phyloP scores from a whole-genome alignment of 2,888 invertebrate genomes.

The Scaptomyza tumidula region DNA sequence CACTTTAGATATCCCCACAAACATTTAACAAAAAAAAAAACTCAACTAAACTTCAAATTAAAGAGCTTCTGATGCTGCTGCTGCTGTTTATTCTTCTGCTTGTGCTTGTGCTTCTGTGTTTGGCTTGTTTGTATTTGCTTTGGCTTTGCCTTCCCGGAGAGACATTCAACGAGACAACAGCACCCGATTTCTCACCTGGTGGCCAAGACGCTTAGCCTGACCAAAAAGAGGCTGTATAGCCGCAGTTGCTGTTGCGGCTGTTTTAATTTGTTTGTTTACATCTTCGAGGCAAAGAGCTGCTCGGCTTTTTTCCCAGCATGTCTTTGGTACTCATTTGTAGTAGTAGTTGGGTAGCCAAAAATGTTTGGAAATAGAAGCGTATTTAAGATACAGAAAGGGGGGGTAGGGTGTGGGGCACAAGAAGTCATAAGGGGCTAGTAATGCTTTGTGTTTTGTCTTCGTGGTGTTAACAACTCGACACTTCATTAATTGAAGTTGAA shows the following conservation, averaged over 20 bases:
- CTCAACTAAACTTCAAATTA: constrained; percentile 60
- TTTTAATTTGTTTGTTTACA: constrained; percentile 80
- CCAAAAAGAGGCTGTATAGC: constrained; percentile 35
- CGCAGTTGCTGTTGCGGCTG: constrained; percentile 60
- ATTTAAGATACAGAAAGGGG: too few species aligned
- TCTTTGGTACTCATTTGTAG: constrained; percentile 37
- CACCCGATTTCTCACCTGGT: constrained; percentile 74
- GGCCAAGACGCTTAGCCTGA: constrained; percentile 43
- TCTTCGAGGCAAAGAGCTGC: constrained; percentile 58
- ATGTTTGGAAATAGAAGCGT: constrained; percentile 68
- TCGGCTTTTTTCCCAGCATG: constrained; percentile 61
- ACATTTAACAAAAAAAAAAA: constrained; percentile 37
- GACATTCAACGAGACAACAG: constrained; percentile 29
- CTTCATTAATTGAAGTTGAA: constrained; percentile 80
- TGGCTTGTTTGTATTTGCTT: constrained; percentile 46
- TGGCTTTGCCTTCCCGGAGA: constrained; percentile 41
- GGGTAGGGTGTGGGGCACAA: neutral
- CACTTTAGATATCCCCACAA: constrained; percentile 27
- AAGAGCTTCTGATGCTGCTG: constrained; percentile 63
- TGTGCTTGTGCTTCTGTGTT: constrained; percentile 1
- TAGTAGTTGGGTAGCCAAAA: constrained; percentile 48
- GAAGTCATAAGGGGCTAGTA: constrained; percentile 26
- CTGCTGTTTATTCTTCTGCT: constrained; percentile 48
- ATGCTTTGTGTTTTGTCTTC: constrained; percentile 55
- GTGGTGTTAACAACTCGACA: constrained; percentile 80